These are phyloP conservation scores for Argentina silus DNA, from an alignment of 2,797 vertebrate genomes.

Conservation along the genomic window DNA sequence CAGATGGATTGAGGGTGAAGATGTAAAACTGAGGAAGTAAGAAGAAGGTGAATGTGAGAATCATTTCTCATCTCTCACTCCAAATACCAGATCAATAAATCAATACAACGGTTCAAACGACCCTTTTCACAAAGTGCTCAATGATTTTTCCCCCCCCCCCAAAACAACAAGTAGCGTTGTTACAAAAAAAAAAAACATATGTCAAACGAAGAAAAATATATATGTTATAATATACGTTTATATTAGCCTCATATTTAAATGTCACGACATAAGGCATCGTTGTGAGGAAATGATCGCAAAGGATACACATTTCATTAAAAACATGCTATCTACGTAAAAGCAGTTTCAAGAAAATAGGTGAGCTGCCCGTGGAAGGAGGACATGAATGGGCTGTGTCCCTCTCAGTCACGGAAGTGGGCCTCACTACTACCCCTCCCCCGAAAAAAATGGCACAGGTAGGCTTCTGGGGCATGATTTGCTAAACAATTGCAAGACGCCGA, in stretches of 20 bases:
- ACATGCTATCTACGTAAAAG: too few species aligned
- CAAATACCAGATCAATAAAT: too few species aligned
- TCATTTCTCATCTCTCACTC: conserved; percentile 54
- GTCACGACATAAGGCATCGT: too few species aligned
- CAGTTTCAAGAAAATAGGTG: conserved; percentile 22
- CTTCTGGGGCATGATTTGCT: background rate
- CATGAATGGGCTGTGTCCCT: conserved; percentile 57
- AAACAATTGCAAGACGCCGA: background rate
- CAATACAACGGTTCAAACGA: too few species aligned
- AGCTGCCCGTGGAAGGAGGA: conserved; percentile 69
- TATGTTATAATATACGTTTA: background rate
- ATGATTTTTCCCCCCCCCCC: background rate
- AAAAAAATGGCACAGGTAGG: conserved; percentile 77
- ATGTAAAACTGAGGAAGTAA: conserved; percentile 71
- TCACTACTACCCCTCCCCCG: conserved; percentile 62
- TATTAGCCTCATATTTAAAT: background rate
- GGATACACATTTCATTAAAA: too few species aligned
- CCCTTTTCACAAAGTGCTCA: background rate
- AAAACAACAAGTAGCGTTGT: background rate
- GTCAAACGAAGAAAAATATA: background rate
- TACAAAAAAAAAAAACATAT: background rate
- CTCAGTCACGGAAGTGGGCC: conserved; percentile 69
- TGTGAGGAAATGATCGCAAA: too few species aligned
- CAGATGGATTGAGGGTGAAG: conserved; percentile 69
- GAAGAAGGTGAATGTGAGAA: conserved; percentile 55